Base-by-base conservation (phyloP, 2,797 vertebrate species). In the Darevskia nairensis region DNA sequence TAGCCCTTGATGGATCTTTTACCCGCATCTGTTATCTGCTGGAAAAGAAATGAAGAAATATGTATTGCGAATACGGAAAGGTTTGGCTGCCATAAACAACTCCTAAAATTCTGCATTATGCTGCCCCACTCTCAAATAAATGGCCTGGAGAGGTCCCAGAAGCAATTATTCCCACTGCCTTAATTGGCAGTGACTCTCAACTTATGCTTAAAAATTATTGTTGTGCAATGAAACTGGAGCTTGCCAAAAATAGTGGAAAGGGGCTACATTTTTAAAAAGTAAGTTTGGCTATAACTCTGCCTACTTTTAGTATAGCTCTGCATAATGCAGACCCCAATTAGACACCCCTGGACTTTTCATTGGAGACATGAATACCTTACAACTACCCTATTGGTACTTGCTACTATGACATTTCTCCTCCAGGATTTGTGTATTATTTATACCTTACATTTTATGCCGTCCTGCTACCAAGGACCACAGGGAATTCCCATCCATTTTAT, bases 1-100 rank as follows among this genome's bases (percentile, higher is more conserved):
- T 95, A 96, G 97, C 96, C 94, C 97, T 97, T 88, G 98, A 98
- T 81, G 98, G 98, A 95, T 99, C 98, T 95, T 99, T 99, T 91
- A 99, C 98, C 97, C 98, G 98, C 99, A 99, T 99, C 97, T 98
- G 98, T 97, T 98, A 97, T 92, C 93, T 83, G 92, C 96, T 97
- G 86, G 21, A 87, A 95, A 95, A 89, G 1, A 50, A 78, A 32
- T 2, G 15, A 82, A 1, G 84, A 83, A 86, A 90, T 13, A 88
- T 10, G 4, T 0, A n/a, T 76, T 32, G 80, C 68, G 27, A 88
- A 17, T 44, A 86, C 19, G 6, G 3, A 85, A 61, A 2, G 4
- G 6, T 91, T 27, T 82, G 59, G 59, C 32, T 66, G 0, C n/a
- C 17, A 55, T 81, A 72, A 69, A 27, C 27, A 61, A 32, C 46